Evolutionary conservation across 2,113 vertebrate genomes (phyloP), one percentile per base, ranked within the genome.

Genomic region (Phalacrocorax pelagicus): DNA sequence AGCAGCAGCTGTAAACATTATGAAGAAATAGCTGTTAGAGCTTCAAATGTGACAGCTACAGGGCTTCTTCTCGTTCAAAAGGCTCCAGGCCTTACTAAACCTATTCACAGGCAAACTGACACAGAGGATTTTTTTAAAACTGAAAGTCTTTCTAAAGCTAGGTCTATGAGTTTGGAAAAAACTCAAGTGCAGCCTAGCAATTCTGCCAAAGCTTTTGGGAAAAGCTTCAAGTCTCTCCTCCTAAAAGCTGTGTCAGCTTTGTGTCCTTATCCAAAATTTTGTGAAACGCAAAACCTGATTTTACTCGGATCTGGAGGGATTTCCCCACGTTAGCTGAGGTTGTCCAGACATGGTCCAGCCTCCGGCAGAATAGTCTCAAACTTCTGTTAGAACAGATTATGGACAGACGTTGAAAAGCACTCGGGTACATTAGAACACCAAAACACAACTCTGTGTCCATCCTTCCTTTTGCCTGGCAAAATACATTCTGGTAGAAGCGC

Each of bases 281-380:
- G 34, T 16, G 81, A 57, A 62, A 74, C 11, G 27, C 5, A 63
- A 75, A 91, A 17, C 2, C 2, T 21, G 8, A 15, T 49, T 91
- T 75, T 6, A 32, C 5, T 49, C 6, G 1, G 8, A 36, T 30
- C 18, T 77, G 16, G n/a, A 65, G 18, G 62, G 19, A 4, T 75
- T 47, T 9, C 22, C 20, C 13, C 9, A 15, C 1, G 2, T 38
- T n/a, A 42, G 6, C 0, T 61, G 74, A 54, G 46, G 34, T 5
- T 66, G 27, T 3, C 26, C 51, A 91, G 75, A 10, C 9, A 9
- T 2, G 18, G 20, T 29, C 30, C 59, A n/a, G 72, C 47, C 32
- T 29, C 19, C 2, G 4, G 32, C 24, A 75, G 17, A 58, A n/a
- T 0, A 12, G 7, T 19, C 63, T 75, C 32, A 38, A 62, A 27